Conservation (phyloP, 2,888 invertebrate genomes). For the Drosophila prolongata region DNA sequence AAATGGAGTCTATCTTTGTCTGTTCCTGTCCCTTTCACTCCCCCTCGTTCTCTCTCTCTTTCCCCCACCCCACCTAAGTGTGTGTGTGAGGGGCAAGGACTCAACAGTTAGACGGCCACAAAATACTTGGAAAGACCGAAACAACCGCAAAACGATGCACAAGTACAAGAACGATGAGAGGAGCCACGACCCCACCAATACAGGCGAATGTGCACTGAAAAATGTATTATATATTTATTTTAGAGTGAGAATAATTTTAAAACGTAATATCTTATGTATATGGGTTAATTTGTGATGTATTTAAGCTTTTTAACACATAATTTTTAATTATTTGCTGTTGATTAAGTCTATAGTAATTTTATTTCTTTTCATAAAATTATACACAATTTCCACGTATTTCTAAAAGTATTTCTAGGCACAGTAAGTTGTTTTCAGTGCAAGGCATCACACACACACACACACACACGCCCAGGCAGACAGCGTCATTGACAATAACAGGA, state of each 20-base stretch:
- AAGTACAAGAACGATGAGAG: conserved; percentile 15
- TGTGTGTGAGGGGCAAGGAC: conserved; percentile 33
- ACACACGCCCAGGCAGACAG: conserved; percentile 2
- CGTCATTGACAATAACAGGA: conserved; percentile 70
- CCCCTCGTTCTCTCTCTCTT: too few relatives aligned
- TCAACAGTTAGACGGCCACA: conserved; percentile 76
- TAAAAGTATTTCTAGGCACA: not conserved
- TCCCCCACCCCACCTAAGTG: not conserved
- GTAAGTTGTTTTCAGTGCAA: not conserved
- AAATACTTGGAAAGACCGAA: conserved; percentile 70
- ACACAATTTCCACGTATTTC: too few relatives aligned
- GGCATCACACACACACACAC: not conserved
- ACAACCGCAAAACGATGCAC: conserved; percentile 60
- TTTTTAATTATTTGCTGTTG: too few relatives aligned
- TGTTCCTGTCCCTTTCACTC: not conserved
- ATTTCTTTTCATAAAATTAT: too few relatives aligned
- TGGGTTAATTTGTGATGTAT: too few relatives aligned
- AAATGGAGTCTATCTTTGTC: conserved; percentile 54
- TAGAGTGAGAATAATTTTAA: too few relatives aligned
- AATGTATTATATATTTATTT: too few relatives aligned
- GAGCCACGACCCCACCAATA: conserved; percentile 25
- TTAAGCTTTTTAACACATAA: too few relatives aligned
- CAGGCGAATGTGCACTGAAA: conserved; percentile 21
- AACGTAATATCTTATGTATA: too few relatives aligned
- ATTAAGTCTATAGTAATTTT: too few relatives aligned